A percentile compares a stretch with the other conserved stretches of the same genome.
These are phyloP conservation scores for Aythya baeri DNA, from an alignment of 2,113 vertebrate species.

Conservation along the genomic window DNA sequence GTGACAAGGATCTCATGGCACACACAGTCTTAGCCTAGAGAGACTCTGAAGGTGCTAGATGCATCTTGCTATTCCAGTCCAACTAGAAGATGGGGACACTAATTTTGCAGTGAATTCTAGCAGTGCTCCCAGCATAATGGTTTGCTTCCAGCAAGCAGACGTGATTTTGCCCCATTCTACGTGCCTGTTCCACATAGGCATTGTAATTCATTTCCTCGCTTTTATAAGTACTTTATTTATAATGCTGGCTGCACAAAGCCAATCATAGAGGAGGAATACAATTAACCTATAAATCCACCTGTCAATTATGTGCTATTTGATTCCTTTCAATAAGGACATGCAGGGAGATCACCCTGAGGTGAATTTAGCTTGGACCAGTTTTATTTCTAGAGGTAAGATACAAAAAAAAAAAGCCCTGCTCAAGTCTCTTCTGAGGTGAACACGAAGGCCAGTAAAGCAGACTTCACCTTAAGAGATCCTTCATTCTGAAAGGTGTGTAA, in stretches of 20 bases:
- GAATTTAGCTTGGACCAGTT: not conserved
- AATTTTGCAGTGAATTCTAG: not conserved
- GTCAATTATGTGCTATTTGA: not conserved
- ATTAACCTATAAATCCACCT: not conserved
- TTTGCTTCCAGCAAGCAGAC: not conserved
- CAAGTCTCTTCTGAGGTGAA: not conserved
- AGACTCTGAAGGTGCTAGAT: not conserved
- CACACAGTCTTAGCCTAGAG: not conserved
- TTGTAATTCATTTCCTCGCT: not conserved
- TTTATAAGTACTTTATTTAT: not conserved
- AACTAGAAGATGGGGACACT: not conserved
- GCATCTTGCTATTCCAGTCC: rapidly evolving
- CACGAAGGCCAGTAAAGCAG: not conserved
- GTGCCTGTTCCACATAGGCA: not conserved
- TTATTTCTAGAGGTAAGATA: not conserved
- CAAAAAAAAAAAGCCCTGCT: no score
- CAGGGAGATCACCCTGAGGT: not conserved
- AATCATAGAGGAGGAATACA: not conserved
- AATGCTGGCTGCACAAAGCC: not conserved
- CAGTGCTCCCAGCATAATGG: not conserved
- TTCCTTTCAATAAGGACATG: not conserved
- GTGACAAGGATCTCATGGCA: not conserved
- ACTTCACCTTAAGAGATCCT: not conserved
- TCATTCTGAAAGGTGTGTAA: not conserved
- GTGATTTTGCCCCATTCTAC: not conserved